A percentile compares a stretch with the other conserved stretches of the same genome.
Evolutionary conservation across 2,113 vertebrate species (phyloP).

Genomic region (Trematomus loennbergii): DNA sequence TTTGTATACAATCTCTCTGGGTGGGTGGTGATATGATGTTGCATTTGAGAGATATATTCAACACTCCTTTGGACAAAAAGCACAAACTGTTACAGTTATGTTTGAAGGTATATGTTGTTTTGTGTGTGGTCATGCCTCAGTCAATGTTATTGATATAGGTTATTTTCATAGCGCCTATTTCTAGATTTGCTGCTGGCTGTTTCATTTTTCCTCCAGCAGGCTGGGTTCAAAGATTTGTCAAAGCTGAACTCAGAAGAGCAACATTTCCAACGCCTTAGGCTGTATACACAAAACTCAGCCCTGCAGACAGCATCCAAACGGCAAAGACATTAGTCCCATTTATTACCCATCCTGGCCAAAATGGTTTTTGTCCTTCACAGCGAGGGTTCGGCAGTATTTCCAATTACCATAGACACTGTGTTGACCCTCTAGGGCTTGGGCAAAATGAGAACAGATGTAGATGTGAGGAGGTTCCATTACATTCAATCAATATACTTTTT

Average conservation of each 20-base stretch:
- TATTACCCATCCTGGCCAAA: constrained; percentile 67
- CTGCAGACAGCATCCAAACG: constrained; percentile 59
- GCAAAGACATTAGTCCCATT: constrained; percentile 70
- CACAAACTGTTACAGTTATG: constrained; percentile 27
- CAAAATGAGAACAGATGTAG: constrained; percentile 74
- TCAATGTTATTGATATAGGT: constrained; percentile 62
- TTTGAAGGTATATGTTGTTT: constrained; percentile 34
- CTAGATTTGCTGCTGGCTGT: constrained; percentile 49
- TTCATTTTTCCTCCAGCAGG: constrained; percentile 50
- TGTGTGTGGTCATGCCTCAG: constrained; percentile 24
- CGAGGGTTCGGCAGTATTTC: constrained; percentile 60
- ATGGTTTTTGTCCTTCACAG: constrained; percentile 75
- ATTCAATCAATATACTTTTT: constrained; percentile 74
- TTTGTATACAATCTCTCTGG: background rate
- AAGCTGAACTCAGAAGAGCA: constrained; percentile 67
- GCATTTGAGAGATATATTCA: background rate
- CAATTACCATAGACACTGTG: constrained; percentile 70
- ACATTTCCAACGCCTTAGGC: constrained; percentile 66
- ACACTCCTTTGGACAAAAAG: background rate
- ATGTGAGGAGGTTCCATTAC: constrained; percentile 63
- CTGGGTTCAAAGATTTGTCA: constrained; percentile 64
- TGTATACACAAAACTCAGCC: constrained; percentile 56
- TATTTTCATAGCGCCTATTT: constrained; percentile 60
- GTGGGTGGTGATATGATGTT: background rate
- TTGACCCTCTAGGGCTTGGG: constrained; percentile 73